Conservation (phyloP, 2,888 invertebrate genomes). For the Agelastica alni region DNA sequence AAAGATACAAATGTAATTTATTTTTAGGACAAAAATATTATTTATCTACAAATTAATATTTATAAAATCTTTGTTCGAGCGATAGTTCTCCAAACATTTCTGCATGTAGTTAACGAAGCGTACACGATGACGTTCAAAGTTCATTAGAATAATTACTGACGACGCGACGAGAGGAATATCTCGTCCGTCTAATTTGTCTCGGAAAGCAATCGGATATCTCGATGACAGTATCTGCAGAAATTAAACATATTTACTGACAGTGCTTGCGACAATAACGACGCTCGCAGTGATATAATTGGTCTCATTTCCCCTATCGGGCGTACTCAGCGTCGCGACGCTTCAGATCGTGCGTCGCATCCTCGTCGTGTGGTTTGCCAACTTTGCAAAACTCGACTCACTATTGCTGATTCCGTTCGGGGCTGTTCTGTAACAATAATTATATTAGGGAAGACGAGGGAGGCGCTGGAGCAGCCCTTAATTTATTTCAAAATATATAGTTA, state of each 20-base stretch:
- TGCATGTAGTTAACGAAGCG: no score
- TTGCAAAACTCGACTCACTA: constrained; percentile 39
- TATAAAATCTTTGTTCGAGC: no score
- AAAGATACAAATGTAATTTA: no score
- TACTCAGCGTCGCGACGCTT: constrained; percentile 32
- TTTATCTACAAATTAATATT: no score
- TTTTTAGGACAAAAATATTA: no score
- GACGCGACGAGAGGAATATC: background rate
- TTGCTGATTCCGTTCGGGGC: constrained; percentile 34
- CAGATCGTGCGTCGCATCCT: constrained; percentile 28
- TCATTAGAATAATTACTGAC: constrained; percentile 19
- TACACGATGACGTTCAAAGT: no score
- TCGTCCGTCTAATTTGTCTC: constrained; percentile 5
- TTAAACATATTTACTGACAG: constrained; percentile 29
- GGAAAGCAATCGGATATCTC: constrained; percentile 13
- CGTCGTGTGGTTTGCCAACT: constrained; percentile 43
- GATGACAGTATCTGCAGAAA: constrained; percentile 21
- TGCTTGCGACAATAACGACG: constrained; percentile 33
- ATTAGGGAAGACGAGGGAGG: no score
- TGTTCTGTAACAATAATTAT: constrained; percentile 31
- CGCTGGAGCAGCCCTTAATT: no score
- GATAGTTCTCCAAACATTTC: no score
- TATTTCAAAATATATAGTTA: no score
- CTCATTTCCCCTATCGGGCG: constrained; percentile 37
- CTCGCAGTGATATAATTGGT: constrained; percentile 33